Percentiles rank a stretch among this genome's conserved stretches.
These are phyloP conservation scores for Sebastiscus albofasciatus DNA, from an alignment of 2,797 vertebrate genomes.

Conservation along the genomic window DNA sequence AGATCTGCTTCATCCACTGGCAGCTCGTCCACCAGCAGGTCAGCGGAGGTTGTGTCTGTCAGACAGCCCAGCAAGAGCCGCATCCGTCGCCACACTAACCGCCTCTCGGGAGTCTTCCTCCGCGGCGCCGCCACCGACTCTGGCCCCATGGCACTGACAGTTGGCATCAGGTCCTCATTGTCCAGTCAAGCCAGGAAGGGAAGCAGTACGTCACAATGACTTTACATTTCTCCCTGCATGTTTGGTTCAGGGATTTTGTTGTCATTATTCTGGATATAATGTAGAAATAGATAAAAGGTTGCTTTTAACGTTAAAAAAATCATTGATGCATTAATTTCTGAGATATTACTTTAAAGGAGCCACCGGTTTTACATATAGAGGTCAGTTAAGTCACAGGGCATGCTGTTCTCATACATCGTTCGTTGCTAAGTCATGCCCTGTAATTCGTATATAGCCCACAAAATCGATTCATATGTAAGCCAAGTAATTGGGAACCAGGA, in stretches of 20 bases:
- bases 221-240: not conserved
- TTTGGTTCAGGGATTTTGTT: not conserved
- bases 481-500: too few relatives aligned
- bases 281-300: not conserved
- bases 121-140: conserved; percentile 56
- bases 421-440: too few relatives aligned
- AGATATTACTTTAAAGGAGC: too few relatives aligned
- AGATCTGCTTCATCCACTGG: conserved; percentile 78
- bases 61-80: conserved; percentile 79
- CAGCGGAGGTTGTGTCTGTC: conserved; percentile 60
- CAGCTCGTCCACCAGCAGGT: conserved; percentile 61
- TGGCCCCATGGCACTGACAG: conserved; percentile 53
- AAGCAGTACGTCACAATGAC: conserved; percentile 59
- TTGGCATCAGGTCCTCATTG: conserved; percentile 59
- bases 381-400: too few relatives aligned
- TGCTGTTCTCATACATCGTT: too few relatives aligned
- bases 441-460: too few relatives aligned
- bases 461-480: too few relatives aligned
- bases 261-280: not conserved
- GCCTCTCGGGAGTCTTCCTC: conserved; percentile 84
- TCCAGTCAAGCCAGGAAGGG: conserved; percentile 62
- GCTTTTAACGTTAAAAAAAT: too few relatives aligned
- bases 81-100: conserved; percentile 80
- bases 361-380: too few relatives aligned
- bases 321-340: too few relatives aligned